Conservation (phyloP, 2,113 vertebrate genomes). For the Hippolais icterina region DNA sequence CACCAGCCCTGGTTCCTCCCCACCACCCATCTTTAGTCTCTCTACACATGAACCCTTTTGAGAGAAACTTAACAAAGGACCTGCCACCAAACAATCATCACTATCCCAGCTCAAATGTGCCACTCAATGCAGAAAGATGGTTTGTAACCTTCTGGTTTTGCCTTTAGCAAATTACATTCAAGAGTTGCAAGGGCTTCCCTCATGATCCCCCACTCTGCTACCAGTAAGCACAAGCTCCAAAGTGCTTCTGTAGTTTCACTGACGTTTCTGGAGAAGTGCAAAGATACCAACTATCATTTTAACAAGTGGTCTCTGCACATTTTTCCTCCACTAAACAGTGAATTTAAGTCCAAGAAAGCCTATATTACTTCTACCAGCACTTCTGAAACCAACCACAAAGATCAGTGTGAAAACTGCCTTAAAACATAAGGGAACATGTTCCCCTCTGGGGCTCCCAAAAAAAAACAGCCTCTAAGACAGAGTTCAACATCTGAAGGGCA, state of each 20-base stretch:
- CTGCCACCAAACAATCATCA: accelerated
- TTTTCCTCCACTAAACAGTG: background rate
- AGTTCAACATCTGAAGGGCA: background rate
- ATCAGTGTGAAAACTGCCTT: background rate
- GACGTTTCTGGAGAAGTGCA: background rate
- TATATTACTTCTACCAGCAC: background rate
- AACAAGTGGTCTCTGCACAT: background rate
- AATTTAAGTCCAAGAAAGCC: background rate
- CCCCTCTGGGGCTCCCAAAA: background rate
- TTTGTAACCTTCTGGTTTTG: background rate
- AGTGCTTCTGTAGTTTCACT: background rate
- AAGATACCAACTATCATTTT: background rate
- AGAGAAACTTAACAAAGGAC: background rate
- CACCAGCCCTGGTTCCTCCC: background rate
- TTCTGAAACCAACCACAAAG: background rate
- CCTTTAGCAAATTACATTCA: background rate
- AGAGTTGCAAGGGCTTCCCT: background rate
- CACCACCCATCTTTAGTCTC: background rate
- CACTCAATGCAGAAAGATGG: background rate
- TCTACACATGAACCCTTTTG: background rate
- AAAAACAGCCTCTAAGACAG: background rate
- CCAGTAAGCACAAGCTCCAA: background rate
- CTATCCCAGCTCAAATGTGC: background rate
- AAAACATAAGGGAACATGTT: background rate
- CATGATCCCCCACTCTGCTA: background rate